These are phyloP conservation scores for Holocentrus rufus DNA, from an alignment of 2,797 vertebrate species.

Conservation along the genomic window DNA sequence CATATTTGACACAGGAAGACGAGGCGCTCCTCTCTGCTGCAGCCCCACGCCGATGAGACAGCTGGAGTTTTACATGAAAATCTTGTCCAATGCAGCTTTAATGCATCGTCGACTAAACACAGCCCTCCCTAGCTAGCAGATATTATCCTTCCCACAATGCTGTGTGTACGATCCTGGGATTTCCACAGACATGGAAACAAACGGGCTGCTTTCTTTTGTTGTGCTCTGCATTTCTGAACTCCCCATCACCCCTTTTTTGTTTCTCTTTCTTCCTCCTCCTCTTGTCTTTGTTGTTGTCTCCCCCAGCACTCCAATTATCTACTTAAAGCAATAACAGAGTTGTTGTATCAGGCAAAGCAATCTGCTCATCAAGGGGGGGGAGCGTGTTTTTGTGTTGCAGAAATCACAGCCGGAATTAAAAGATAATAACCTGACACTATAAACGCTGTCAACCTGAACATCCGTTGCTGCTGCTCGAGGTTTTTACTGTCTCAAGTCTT, in stretches of 20 bases:
- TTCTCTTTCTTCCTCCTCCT: slow-evolving; percentile 10
- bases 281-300: slow-evolving; percentile 38
- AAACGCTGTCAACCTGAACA: slow-evolving; percentile 13
- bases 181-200: no score
- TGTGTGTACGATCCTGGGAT: no score
- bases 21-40: no score
- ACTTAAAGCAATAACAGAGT: slow-evolving; percentile 52
- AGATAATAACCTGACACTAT: slow-evolving; percentile 50
- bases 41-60: no score
- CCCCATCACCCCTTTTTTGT: background rate
- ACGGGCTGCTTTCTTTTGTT: no score
- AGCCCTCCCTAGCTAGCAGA: no score
- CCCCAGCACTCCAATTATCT: slow-evolving; percentile 61
- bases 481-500: background rate
- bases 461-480: background rate
- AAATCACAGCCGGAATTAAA: slow-evolving; percentile 52
- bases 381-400: slow-evolving; percentile 46
- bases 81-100: no score
- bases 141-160: no score
- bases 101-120: no score
- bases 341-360: slow-evolving; percentile 55
- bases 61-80: no score
- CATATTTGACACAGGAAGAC: no score
- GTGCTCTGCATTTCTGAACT: no score
- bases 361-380: slow-evolving; percentile 65